Percentiles rank a stretch among this genome's conserved stretches.
Conservation (phyloP, 1,140 invertebrate genomes). For the Lamellibrachia luymesi region DNA sequence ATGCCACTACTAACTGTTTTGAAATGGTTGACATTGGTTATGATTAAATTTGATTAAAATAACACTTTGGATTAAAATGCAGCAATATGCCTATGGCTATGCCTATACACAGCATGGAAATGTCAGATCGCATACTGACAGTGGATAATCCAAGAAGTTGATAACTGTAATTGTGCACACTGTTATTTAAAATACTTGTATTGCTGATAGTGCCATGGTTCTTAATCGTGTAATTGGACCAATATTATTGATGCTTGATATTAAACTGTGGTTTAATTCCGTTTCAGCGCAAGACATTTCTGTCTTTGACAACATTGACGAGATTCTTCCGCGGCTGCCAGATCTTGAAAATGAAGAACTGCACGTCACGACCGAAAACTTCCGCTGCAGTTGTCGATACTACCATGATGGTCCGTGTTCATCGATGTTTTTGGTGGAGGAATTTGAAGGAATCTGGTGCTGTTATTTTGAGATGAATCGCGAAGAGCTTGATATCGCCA, state of each 20-base stretch:
- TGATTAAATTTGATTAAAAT: neutral
- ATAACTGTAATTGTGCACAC: neutral
- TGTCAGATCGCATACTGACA: constrained; percentile 12
- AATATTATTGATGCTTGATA: neutral
- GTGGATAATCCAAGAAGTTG: neutral
- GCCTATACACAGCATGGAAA: constrained; percentile 11
- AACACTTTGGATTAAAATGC: neutral
- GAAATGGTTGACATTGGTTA: too few relatives aligned
- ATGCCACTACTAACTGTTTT: too few relatives aligned
- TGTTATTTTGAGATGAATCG: constrained; percentile 7
- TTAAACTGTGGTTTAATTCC: constrained; percentile 11
- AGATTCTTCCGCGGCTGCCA: constrained; percentile 5
- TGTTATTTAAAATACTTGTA: neutral
- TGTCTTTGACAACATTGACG: constrained; percentile 13
- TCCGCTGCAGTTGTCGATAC: constrained; percentile 10
- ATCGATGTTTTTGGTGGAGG: constrained; percentile 5
- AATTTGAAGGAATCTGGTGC: neutral
- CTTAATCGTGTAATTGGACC: neutral
- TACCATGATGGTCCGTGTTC: neutral
- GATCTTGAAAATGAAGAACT: neutral
- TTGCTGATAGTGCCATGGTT: neutral
- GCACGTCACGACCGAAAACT: neutral
- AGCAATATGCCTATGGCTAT: neutral
- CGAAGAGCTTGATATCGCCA: constrained; percentile 1
- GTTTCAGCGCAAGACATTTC: constrained; percentile 16